phyloP scores from a whole-genome alignment of 2,113 vertebrate genomes.

The Cyanoderma ruficeps region DNA sequence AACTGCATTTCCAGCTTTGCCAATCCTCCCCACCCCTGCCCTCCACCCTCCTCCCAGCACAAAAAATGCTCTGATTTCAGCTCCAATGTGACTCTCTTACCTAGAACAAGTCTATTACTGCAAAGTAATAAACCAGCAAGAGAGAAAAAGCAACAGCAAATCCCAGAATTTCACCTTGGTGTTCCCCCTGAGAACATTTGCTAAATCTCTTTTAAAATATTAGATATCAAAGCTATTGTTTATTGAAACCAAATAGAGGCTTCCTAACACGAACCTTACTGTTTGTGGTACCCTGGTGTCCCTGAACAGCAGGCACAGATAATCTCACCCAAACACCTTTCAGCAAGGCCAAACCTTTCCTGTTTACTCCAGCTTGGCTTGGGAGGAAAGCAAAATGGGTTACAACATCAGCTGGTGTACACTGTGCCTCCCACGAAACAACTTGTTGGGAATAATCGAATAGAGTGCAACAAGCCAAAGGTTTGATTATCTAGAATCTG shows the following conservation, averaged over 20 bases:
- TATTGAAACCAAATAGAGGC: not conserved
- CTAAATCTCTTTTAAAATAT: not conserved
- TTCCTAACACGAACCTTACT: not conserved
- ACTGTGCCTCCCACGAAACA: not conserved
- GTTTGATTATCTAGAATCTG: slow-evolving; percentile 56
- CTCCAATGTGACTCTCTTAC: not conserved
- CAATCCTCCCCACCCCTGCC: not conserved
- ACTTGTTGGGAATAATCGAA: not conserved
- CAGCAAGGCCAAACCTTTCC: not conserved
- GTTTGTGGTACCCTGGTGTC: not conserved
- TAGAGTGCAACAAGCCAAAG: not conserved
- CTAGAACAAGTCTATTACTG: not conserved
- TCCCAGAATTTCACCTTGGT: not conserved
- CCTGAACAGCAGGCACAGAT: not conserved
- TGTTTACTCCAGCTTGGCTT: not conserved
- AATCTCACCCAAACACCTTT: not conserved
- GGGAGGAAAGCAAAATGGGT: not conserved
- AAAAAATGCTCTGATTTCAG: not conserved
- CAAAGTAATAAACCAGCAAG: not conserved
- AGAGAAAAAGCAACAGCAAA: not conserved
- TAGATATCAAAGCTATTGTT: not conserved
- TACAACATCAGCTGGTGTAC: not conserved
- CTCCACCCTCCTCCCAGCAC: not conserved
- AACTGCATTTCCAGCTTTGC: not conserved
- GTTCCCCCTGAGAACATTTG: not conserved